Conservation (phyloP, 2,113 vertebrate species). For the Brachyistius frenatus region DNA sequence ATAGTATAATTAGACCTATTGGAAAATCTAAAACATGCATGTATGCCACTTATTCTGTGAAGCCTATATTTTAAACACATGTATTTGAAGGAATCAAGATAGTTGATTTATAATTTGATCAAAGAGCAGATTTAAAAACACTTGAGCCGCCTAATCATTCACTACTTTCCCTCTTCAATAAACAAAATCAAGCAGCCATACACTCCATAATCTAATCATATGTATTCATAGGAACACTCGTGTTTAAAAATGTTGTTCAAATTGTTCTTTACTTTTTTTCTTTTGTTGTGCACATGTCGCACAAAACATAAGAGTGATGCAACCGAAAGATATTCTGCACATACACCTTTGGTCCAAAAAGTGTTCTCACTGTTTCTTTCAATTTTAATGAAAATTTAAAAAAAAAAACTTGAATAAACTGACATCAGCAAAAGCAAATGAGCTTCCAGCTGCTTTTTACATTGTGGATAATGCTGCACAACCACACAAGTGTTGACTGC, state of each 20-base stretch:
- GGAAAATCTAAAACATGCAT: neutral
- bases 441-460: constrained; percentile 29
- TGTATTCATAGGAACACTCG: constrained; percentile 12
- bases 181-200: constrained; percentile 19
- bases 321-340: neutral
- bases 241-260: neutral
- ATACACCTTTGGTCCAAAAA: neutral
- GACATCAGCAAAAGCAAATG: neutral
- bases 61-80: neutral
- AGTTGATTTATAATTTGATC: constrained; percentile 4
- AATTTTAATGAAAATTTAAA: neutral
- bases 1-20: neutral
- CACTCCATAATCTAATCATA: constrained; percentile 26
- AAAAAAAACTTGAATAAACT: constrained; percentile 8
- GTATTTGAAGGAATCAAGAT: neutral
- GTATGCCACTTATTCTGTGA: neutral
- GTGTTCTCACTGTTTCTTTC: neutral
- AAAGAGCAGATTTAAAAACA: constrained; percentile 29
- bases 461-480: constrained; percentile 41
- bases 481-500: constrained; percentile 34
- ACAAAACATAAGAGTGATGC: neutral
- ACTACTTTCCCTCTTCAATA: neutral
- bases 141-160: neutral
- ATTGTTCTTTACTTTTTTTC: neutral
- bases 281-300: constrained; percentile 3